Evolutionary conservation across 1,140 invertebrate genomes (phyloP), one percentile per base, ranked within the genome.

Genomic region (Helicorthomorpha holstii): DNA sequence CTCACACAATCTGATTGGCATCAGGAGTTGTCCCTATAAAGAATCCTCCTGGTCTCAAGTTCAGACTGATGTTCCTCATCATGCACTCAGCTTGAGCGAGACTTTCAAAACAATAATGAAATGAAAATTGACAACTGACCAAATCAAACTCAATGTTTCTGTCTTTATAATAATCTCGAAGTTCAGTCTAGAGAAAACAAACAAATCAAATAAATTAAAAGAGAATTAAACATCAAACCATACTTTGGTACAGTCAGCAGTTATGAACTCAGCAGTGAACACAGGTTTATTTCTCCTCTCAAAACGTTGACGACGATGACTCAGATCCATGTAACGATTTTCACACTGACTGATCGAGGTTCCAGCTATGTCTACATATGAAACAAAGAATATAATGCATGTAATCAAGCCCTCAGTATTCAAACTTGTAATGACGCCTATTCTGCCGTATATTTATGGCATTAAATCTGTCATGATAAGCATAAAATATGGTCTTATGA

Each of bases 21-120:
- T 98, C 81, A 25, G 93, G 90, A 52, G 94, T 85, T 1, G 92
- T 97, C 24, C 92, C 94, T 66, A 98, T 90, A 63, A 98, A 98
- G 66, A 80, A 94, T 4, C 95, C 94, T 48, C 89, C 93, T 1
- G 81, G 76, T 57, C 76, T 75, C 2, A 99, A 70, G 64, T 80
- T 84, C 66, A 95, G 89, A 21, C 85, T 79, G 3, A 85, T 85
- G 75, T 99, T 99, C 53, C 75, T 75, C 0, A 99, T 68, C 87
- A 98, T 94, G 61, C 79, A 79, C 63, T 92, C 79, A 1, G 90
- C 92, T 71, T 96, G 91, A n/a, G 70, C 63, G 51, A 91, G 67
- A 49, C 83, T 85, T 68, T 97, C 91, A 74, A 98, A 99, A 61
- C 84, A 84, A 60, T 98, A 98, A 68, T 91, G 87, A 60, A 98